Base-by-base conservation (phyloP, 2,113 vertebrate genomes). In the Ammodytes marinus region DNA sequence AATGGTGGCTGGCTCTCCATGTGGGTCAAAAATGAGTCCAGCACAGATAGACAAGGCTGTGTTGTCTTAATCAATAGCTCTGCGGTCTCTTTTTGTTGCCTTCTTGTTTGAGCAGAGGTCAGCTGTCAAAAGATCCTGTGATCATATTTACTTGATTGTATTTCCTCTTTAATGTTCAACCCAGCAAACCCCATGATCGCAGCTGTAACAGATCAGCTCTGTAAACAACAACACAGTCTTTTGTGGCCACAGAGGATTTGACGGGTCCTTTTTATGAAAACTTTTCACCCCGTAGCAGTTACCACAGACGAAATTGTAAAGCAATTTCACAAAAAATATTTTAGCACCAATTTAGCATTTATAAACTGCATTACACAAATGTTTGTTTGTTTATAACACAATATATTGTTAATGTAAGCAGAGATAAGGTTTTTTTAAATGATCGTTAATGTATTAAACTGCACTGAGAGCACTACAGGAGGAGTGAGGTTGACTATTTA, bases 21-120 rank as follows among this genome's bases (percentile, higher is more conserved):
- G 65, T 84, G 59, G 86, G 88, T 88, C 84, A 84, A 66, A 82
- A 81, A 88, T 80, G 6, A 77, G 65, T 75, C 80, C 76, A 73
- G 75, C 77, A 19, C 59, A 89, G 78, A 90, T 87, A 89, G 77
- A 90, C 68, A 12, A 69, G 40, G 42, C 80, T 76, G 72, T 91
- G 88, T 89, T 90, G 79, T 88, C 90, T 79, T 73, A 82, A 92
- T 94, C 90, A 90, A 92, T 91, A 87, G 68, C 69, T 76, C 67
- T 69, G 27, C 53, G 70, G 55, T 65, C 80, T 71, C 60, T 65
- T 80, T 79, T 74, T 73, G 76, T 80, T 88, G 54, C 69, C n/a
- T 84, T 72, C 69, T 65, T 53, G 63, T 77, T 27, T 43, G 39
- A 79, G 57, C 82, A 77, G 67, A 87, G 87, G 91, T 91, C 93